Conservation (phyloP, 2,113 vertebrate genomes). For the Malurus alboscapulatus region DNA sequence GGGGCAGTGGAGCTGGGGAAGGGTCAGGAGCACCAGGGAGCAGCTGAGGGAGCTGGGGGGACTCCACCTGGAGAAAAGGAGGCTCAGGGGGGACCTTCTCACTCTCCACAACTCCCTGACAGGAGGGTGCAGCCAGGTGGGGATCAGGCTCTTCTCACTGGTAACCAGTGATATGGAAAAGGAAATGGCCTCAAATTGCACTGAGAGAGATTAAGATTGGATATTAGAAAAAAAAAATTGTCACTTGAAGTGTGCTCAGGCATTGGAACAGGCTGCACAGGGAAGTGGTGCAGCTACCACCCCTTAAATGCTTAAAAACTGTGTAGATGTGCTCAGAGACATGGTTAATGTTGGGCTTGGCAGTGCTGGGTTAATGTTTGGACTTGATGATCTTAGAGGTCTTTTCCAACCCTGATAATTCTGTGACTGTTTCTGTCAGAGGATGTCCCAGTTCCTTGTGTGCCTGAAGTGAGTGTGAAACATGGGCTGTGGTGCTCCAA, state of each 20-base stretch:
- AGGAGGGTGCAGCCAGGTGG: not conserved
- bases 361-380: not conserved
- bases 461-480: not conserved
- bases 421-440: not conserved
- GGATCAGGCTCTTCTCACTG: not conserved
- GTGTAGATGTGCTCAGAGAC: not conserved
- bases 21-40: not conserved
- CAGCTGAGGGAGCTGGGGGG: not conserved
- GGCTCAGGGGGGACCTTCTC: not conserved
- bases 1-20: not conserved
- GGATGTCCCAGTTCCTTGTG: not conserved
- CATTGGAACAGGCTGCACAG: not conserved
- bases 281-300: not conserved
- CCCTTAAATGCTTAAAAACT: not conserved
- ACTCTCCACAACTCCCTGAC: not conserved
- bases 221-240: not conserved
- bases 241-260: not conserved
- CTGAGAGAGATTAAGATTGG: not conserved
- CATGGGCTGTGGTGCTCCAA: not conserved
- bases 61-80: not conserved
- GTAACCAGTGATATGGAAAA: not conserved
- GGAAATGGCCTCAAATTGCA: not conserved
- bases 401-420: not conserved
- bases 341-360: not conserved
- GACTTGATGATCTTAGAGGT: not conserved